phyloP scores from a whole-genome alignment of 2,113 vertebrate genomes.

The Thoracochromis brauschi region DNA sequence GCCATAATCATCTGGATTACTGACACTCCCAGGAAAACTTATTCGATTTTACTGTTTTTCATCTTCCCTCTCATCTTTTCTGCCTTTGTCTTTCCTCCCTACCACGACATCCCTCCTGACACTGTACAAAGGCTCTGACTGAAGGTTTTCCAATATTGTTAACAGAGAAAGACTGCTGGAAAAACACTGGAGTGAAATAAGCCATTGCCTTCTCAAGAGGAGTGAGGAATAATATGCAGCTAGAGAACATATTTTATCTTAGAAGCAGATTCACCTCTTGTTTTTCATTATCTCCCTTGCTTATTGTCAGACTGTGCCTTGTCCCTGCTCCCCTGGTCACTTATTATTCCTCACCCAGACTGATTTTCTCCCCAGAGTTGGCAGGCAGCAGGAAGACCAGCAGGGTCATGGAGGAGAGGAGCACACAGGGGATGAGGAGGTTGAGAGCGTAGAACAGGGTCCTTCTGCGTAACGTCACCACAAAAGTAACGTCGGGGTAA shows the following conservation, averaged over 20 bases:
- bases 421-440: constrained; percentile 65
- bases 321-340: background rate
- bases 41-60: background rate
- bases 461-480: constrained; percentile 59
- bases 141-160: background rate
- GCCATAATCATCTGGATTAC: background rate
- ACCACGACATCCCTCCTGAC: background rate
- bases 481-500: constrained; percentile 63
- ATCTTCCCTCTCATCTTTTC: background rate
- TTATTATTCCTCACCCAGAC: constrained; percentile 54
- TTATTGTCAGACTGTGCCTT: background rate
- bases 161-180: background rate
- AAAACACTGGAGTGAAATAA: background rate
- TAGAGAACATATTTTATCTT: background rate
- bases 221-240: background rate
- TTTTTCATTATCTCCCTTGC: background rate
- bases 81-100: background rate
- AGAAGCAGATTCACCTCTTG: background rate
- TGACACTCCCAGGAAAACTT: background rate
- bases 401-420: constrained; percentile 68
- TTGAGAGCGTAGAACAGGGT: constrained; percentile 67
- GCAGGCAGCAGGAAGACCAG: constrained; percentile 62
- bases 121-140: background rate
- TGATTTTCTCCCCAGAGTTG: constrained; percentile 68
- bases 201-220: background rate